These are phyloP conservation scores for Leptopilina clavipes DNA, from an alignment of 1,140 invertebrate species.

Conservation along the genomic window DNA sequence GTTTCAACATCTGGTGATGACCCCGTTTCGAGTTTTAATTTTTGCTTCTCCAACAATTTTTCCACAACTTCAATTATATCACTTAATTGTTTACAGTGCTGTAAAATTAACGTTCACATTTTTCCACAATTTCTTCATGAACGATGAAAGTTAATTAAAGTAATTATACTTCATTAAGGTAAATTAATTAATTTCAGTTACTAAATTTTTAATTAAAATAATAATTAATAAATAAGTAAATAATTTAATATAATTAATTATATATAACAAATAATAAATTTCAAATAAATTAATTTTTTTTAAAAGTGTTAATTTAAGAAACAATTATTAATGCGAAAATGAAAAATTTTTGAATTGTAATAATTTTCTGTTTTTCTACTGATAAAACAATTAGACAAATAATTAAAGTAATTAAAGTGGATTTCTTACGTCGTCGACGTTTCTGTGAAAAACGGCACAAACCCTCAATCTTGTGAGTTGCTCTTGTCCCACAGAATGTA, in stretches of 20 bases:
- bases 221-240: too few relatives aligned
- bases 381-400: background rate
- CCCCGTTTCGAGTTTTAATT: conserved; percentile 44
- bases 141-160: too few relatives aligned
- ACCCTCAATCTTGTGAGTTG: conserved; percentile 85
- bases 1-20: conserved; percentile 34
- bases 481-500: conserved; percentile 83
- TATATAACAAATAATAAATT: too few relatives aligned
- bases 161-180: too few relatives aligned
- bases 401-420: conserved; percentile 30
- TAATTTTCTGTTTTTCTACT: background rate
- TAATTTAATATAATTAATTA: too few relatives aligned
- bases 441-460: conserved; percentile 85
- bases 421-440: conserved; percentile 78
- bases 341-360: too few relatives aligned
- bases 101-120: conserved; percentile 24
- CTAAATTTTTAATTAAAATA: too few relatives aligned
- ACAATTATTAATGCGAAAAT: too few relatives aligned
- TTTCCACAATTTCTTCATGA: too few relatives aligned
- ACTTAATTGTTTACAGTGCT: conserved; percentile 78
- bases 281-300: too few relatives aligned
- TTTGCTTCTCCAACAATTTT: conserved; percentile 47
- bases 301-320: too few relatives aligned
- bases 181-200: too few relatives aligned
- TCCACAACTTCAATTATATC: conserved; percentile 76